These are phyloP conservation scores for Hylia prasina DNA, from an alignment of 2,113 vertebrate species.

Conservation along the genomic window DNA sequence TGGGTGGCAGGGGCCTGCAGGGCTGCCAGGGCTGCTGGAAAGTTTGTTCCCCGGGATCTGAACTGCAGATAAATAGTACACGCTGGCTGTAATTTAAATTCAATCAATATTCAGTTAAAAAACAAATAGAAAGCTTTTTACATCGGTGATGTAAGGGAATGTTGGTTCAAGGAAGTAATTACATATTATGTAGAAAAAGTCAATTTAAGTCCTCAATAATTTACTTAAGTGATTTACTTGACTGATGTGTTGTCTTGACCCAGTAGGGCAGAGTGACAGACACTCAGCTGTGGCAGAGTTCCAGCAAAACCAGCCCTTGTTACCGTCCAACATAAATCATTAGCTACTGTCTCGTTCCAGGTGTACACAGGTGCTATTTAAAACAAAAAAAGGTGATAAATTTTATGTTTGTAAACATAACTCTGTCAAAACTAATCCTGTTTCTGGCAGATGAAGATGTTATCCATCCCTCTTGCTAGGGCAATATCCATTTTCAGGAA, in stretches of 20 bases:
- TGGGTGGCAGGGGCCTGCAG: neutral
- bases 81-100: conserved; percentile 39
- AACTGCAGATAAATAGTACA: neutral
- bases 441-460: conserved; percentile 77
- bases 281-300: conserved; percentile 72
- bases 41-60: neutral
- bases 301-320: conserved; percentile 72
- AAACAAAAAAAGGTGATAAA: conserved; percentile 48
- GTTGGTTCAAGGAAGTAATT: conserved; percentile 69
- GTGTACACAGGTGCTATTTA: conserved; percentile 72
- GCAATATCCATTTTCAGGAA: conserved; percentile 67
- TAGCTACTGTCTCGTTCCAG: conserved; percentile 69
- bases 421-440: conserved; percentile 69
- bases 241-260: conserved; percentile 70
- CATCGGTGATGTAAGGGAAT: conserved; percentile 49
- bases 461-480: conserved; percentile 66
- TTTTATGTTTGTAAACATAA: conserved; percentile 74
- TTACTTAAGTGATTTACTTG: conserved; percentile 63
- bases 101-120: conserved; percentile 61
- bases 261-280: conserved; percentile 73
- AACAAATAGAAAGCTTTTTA: conserved; percentile 62
- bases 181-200: conserved; percentile 64
- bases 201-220: conserved; percentile 63
- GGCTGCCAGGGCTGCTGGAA: neutral
- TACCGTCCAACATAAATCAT: conserved; percentile 73